phyloP scores from a whole-genome alignment of 1,140 invertebrate genomes.

The Drosophila lini region DNA sequence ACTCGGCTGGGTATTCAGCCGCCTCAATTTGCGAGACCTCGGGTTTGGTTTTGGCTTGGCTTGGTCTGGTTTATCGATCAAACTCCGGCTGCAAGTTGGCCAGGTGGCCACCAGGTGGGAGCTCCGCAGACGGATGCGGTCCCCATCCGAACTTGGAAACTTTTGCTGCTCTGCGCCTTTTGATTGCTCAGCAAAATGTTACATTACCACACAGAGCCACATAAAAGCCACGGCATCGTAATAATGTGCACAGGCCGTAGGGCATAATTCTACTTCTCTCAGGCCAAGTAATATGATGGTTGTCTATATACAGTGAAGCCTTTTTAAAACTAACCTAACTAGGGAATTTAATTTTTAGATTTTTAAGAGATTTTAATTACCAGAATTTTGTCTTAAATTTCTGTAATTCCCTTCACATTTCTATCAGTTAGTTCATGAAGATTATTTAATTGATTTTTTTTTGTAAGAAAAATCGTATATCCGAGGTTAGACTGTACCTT shows the following conservation, averaged over 20 bases:
- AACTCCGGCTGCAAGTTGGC: conserved; percentile 53
- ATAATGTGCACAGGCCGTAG: conserved; percentile 33
- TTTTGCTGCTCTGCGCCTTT: conserved; percentile 50
- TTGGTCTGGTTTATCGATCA: conserved; percentile 53
- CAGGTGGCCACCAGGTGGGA: conserved; percentile 40
- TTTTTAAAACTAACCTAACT: background rate
- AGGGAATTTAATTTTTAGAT: background rate
- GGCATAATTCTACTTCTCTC: conserved; percentile 40
- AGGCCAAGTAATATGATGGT: conserved; percentile 1
- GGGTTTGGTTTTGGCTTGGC: conserved; percentile 10
- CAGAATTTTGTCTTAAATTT: no score
- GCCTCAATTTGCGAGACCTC: conserved; percentile 43
- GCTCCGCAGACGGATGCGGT: conserved; percentile 36
- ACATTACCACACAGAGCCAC: conserved; percentile 55
- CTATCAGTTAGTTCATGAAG: no score
- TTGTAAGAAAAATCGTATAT: background rate
- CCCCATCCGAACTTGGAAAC: conserved; percentile 21
- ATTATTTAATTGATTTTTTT: no score
- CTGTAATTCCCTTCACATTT: no score
- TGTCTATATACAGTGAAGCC: conserved; percentile 27
- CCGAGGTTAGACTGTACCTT: background rate
- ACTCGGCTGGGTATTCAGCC: conserved; percentile 11
- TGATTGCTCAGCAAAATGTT: conserved; percentile 65
- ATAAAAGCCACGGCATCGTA: conserved; percentile 43
- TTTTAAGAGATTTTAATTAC: background rate